Percentiles rank a stretch among this genome's conserved stretches.
Conservation (phyloP, 1,140 invertebrate species). For the Drosophila setifemur region DNA sequence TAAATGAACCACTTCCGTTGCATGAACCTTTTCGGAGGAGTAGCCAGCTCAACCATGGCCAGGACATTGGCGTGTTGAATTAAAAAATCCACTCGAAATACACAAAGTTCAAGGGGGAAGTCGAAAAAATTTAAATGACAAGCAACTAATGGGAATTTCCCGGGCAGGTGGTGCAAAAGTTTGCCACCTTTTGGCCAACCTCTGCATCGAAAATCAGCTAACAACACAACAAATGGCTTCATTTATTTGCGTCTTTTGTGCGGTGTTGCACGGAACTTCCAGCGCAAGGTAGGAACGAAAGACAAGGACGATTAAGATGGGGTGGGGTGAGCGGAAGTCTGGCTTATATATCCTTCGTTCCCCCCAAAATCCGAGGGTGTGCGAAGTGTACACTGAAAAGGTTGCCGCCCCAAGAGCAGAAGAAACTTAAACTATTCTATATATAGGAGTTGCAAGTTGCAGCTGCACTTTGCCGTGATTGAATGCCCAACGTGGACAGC, state of each 20-base stretch:
- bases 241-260: slow-evolving; percentile 80
- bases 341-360: slow-evolving; percentile 24
- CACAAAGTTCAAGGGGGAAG: slow-evolving; percentile 2
- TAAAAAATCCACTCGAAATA: slow-evolving; percentile 47
- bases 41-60: background rate
- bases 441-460: slow-evolving; percentile 30
- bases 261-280: slow-evolving; percentile 59
- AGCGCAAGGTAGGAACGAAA: slow-evolving; percentile 21
- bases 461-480: slow-evolving; percentile 62
- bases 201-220: slow-evolving; percentile 72
- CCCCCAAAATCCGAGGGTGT: slow-evolving; percentile 18
- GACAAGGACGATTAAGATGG: slow-evolving; percentile 22
- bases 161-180: slow-evolving; percentile 46
- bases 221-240: slow-evolving; percentile 80
- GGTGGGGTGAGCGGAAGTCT: background rate
- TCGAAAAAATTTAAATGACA: slow-evolving; percentile 76
- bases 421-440: slow-evolving; percentile 53
- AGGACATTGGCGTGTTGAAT: slow-evolving; percentile 41
- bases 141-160: slow-evolving; percentile 79
- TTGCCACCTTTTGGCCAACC: slow-evolving; percentile 37
- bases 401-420: slow-evolving; percentile 11
- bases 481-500: slow-evolving; percentile 48
- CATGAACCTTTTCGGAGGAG: slow-evolving; percentile 48
- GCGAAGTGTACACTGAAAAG: slow-evolving; percentile 59
- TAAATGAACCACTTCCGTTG: slow-evolving; percentile 71